These are phyloP conservation scores for Lasioglossum calceatum DNA, from an alignment of 2,888 invertebrate species.

Conservation along the genomic window DNA sequence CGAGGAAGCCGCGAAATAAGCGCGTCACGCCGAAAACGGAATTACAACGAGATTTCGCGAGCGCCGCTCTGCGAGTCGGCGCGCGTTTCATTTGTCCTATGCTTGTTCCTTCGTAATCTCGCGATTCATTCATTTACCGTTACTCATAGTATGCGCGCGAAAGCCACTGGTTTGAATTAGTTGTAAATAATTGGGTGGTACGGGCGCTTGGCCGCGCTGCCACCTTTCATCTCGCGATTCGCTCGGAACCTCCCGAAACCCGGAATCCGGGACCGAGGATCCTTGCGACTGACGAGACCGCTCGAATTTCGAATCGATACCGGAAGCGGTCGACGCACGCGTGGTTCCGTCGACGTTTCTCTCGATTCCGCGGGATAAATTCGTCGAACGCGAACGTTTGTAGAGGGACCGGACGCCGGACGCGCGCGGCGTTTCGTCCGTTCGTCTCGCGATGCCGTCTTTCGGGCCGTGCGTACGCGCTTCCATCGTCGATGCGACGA, in stretches of 20 bases:
- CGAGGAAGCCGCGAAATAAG: neutral
- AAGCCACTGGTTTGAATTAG: conserved; percentile 61
- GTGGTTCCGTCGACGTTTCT: neutral
- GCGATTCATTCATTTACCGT: conserved; percentile 8
- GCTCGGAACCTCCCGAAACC: neutral
- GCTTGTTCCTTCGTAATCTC: conserved; percentile 20
- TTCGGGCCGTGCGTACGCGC: neutral
- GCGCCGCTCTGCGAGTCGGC: neutral
- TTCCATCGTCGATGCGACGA: neutral
- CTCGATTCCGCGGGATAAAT: neutral
- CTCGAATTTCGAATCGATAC: neutral
- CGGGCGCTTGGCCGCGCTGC: neutral
- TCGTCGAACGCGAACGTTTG: neutral
- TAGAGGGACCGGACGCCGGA: neutral
- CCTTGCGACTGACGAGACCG: neutral
- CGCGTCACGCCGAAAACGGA: neutral
- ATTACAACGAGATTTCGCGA: neutral
- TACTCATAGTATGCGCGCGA: conserved; percentile 27
- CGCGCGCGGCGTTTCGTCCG: neutral
- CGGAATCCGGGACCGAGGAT: neutral
- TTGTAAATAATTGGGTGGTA: conserved; percentile 61
- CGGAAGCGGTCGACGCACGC: neutral
- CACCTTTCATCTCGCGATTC: neutral
- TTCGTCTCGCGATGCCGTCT: neutral
- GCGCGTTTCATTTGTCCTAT: conserved; percentile 9